Base-by-base conservation (phyloP, 2,888 invertebrate genomes). In the Acanthacorydalis orientalis region DNA sequence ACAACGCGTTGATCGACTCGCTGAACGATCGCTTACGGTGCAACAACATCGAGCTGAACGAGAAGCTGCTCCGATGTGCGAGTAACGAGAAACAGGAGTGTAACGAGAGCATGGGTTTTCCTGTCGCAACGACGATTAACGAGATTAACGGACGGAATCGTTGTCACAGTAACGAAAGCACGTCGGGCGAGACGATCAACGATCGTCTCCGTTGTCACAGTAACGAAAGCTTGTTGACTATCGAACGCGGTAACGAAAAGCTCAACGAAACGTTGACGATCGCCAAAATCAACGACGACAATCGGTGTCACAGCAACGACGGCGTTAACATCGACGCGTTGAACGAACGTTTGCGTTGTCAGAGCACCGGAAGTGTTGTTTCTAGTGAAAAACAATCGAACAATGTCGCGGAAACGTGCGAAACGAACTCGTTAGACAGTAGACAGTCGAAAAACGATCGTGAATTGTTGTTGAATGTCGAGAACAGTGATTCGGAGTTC, bases 401-500 rank as follows among this genome's bases (percentile, higher is more conserved):
- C 8, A 42, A 42, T 42, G n/a, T 31, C 23, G 31, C 15, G 14
- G 42, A 16, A 23, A 44, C 11, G 15, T 34, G 34, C 35, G 44
- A 35, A 34, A 34, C 31, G 37, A 44, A 15, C 12, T 44, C 32
- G 8, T 12, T 44, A 32, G 32, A 34, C 32, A 38, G 46, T 37
- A 23, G 14, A 33, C 35, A 38, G 23, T 44, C 45, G 32, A 23
- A 47, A 23, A 40, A 44, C n/a, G 41, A 50, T n/a, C 45, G 31
- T 31, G 34, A 43, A 35, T 43, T 42, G 38, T 23, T 23, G 23
- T 23, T 23, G 23, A 50, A 45, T 32, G 40, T 43, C 31, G 43
- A 48, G 23, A 48, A 50, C 38, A 33, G 43, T 48, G 41, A 42
- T 37, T 41, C 44, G 23, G 43, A 49, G 8, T 43, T 41, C 32